Percentiles rank a stretch among this genome's conserved stretches.
phyloP scores from a whole-genome alignment of 92 coral and sea anemone genomes.

The Blastomussa wellsi region DNA sequence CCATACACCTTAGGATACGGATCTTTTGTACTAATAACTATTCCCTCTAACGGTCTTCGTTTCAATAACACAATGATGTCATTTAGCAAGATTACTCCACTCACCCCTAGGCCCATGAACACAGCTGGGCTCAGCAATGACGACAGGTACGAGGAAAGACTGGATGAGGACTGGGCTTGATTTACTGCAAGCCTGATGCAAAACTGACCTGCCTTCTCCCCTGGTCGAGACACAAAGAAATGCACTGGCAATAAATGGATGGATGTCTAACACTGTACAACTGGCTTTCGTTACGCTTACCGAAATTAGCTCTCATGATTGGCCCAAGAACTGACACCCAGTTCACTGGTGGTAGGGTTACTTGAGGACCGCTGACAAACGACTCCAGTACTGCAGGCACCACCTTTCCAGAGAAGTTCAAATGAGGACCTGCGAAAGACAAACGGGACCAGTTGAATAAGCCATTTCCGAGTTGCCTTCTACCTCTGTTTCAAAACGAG shows the following conservation, averaged over 20 bases:
- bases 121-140: slow-evolving; percentile 76
- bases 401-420: slow-evolving; percentile 44
- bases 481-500: too few species aligned
- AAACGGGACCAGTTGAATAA: too few species aligned
- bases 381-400: slow-evolving; percentile 69
- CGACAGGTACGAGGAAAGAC: slow-evolving; percentile 73
- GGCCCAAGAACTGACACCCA: slow-evolving; percentile 89
- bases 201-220: slow-evolving; percentile 59
- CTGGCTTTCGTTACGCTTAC: slow-evolving; percentile 44
- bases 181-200: slow-evolving; percentile 77
- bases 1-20: neutral
- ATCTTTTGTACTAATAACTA: neutral
- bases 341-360: slow-evolving; percentile 87
- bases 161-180: slow-evolving; percentile 80
- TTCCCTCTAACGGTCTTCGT: neutral
- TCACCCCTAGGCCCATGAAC: slow-evolving; percentile 64
- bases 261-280: neutral
- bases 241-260: neutral
- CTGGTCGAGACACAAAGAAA: slow-evolving; percentile 31
- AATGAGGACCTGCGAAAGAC: slow-evolving; percentile 56
- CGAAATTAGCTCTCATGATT: slow-evolving; percentile 74
- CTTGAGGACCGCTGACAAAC: slow-evolving; percentile 71
- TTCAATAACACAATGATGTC: neutral
- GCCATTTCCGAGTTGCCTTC: too few species aligned
- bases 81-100: neutral